A percentile compares a stretch with the other conserved stretches of the same genome.
Evolutionary conservation across 2,888 invertebrate species (phyloP).

Genomic region (Ormyrus nitidulus): DNA sequence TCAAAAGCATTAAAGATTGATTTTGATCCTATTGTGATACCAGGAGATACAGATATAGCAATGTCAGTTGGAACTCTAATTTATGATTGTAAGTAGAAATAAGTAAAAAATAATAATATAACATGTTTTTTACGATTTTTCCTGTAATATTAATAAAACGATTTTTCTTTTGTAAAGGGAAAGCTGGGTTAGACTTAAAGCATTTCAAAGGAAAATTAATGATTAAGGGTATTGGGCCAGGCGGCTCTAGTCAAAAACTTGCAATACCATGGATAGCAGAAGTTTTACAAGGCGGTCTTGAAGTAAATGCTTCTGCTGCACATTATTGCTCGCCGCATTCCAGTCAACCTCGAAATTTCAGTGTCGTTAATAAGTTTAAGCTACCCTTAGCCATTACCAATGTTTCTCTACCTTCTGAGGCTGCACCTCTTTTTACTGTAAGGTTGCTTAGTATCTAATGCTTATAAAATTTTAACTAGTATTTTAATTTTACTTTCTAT

Average conservation of each 20-base stretch:
- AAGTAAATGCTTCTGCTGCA: constrained; percentile 78
- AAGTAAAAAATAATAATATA: neutral
- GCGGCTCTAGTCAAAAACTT: constrained; percentile 72
- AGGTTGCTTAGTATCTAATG: constrained; percentile 51
- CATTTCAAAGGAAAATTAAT: constrained; percentile 79
- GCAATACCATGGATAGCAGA: constrained; percentile 82
- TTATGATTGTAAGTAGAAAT: constrained; percentile 81
- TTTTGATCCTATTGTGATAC: constrained; percentile 81
- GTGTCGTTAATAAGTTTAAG: constrained; percentile 84
- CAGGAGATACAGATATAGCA: constrained; percentile 80
- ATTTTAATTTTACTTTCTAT: constrained; percentile 1
- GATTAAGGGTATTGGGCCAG: constrained; percentile 75
- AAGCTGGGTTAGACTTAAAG: constrained; percentile 77
- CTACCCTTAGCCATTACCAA: constrained; percentile 85
- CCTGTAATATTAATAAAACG: too few relatives aligned
- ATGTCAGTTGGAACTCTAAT: constrained; percentile 82
- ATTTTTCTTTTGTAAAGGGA: constrained; percentile 75
- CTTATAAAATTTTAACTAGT: neutral
- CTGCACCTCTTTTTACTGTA: constrained; percentile 80
- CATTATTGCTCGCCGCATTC: constrained; percentile 75
- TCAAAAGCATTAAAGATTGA: constrained; percentile 83
- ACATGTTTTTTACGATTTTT: constrained; percentile 7
- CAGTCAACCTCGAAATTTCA: constrained; percentile 77
- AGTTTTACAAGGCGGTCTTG: constrained; percentile 79
- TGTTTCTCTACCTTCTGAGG: constrained; percentile 81